These are phyloP conservation scores for Ginglymostoma cirratum DNA, from an alignment of 2,113 vertebrate species.

Conservation along the genomic window DNA sequence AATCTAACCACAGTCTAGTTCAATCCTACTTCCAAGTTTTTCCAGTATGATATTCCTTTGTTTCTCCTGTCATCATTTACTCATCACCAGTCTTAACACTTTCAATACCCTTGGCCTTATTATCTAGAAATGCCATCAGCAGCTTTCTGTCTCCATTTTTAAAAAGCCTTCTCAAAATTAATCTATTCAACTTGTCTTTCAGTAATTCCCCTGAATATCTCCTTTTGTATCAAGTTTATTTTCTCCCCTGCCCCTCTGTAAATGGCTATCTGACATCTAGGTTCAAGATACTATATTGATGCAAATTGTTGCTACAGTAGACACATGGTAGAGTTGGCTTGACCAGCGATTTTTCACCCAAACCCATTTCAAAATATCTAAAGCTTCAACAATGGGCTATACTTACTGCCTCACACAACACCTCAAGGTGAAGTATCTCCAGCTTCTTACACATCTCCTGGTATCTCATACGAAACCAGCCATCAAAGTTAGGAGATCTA, in stretches of 20 bases:
- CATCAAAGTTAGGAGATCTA: slow-evolving; percentile 85
- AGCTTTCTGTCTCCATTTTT: neutral
- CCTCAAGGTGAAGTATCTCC: slow-evolving; percentile 82
- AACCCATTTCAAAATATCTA: neutral
- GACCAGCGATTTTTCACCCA: neutral
- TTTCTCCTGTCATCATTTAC: neutral
- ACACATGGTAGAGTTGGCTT: neutral
- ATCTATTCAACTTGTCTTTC: neutral
- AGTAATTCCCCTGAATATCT: neutral
- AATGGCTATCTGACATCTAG: neutral
- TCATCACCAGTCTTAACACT: neutral
- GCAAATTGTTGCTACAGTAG: neutral
- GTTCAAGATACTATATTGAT: neutral
- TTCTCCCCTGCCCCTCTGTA: neutral
- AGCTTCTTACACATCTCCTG: slow-evolving; percentile 84
- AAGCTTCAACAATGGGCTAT: neutral
- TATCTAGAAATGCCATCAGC: neutral
- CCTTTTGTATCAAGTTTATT: neutral
- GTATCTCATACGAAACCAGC: slow-evolving; percentile 84
- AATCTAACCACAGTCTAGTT: neutral
- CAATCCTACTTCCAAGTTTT: neutral
- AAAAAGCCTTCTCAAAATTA: neutral
- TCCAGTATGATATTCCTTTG: neutral
- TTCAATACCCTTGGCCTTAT: neutral
- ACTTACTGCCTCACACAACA: slow-evolving; percentile 75